These are phyloP conservation scores for Pristiophorus japonicus DNA, from an alignment of 2,113 vertebrate species.

Conservation along the genomic window DNA sequence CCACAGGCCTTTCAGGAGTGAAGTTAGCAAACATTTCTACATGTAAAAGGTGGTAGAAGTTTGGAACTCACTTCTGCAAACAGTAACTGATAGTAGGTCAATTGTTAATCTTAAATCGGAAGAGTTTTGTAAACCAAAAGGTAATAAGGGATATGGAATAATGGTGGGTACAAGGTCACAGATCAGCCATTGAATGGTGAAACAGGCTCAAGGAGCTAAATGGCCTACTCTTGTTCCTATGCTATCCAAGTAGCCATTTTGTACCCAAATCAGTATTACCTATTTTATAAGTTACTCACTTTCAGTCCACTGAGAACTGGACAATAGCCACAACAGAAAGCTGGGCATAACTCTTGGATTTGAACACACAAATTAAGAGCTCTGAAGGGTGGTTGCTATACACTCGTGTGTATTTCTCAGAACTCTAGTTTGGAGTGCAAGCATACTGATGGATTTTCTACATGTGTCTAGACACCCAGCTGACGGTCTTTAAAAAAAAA, in stretches of 20 bases:
- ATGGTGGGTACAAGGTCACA: too few relatives aligned
- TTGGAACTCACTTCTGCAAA: too few relatives aligned
- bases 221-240: too few relatives aligned
- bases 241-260: neutral
- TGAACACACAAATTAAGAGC: neutral
- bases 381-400: neutral
- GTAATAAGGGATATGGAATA: too few relatives aligned
- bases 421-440: neutral
- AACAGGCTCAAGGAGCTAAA: too few relatives aligned
- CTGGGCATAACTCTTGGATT: neutral
- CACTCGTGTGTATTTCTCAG: neutral
- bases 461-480: neutral
- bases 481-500: neutral
- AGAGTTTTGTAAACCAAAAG: too few relatives aligned
- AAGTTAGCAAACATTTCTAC: too few relatives aligned
- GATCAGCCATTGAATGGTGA: too few relatives aligned
- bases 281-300: neutral
- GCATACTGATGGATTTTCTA: neutral
- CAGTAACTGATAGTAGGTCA: too few relatives aligned
- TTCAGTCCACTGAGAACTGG: neutral
- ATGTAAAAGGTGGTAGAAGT: too few relatives aligned
- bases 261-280: neutral
- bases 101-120: too few relatives aligned
- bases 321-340: neutral
- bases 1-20: too few relatives aligned